phyloP scores from a whole-genome alignment of 2,113 vertebrate genomes.

The Cephalopholis sonnerati region DNA sequence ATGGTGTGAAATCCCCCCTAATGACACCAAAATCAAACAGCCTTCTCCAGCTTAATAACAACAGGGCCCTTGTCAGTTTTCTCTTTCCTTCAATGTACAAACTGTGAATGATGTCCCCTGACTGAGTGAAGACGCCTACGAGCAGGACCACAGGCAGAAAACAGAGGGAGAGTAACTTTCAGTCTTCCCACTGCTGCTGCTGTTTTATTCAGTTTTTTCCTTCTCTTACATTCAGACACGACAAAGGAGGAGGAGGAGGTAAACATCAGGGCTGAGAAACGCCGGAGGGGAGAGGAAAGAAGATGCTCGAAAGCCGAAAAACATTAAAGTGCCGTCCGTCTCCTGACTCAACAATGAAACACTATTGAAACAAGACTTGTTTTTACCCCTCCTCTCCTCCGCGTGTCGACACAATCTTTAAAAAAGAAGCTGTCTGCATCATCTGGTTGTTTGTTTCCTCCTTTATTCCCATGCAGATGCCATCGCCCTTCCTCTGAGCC shows the following conservation, averaged over 20 bases:
- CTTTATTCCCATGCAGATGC: conserved; percentile 44
- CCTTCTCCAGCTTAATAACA: too few relatives aligned
- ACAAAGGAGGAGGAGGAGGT: conserved; percentile 14
- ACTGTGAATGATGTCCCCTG: neutral
- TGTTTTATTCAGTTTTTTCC: conserved; percentile 2
- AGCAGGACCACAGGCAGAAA: neutral
- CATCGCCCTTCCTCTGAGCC: neutral
- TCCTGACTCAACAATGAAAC: conserved; percentile 34
- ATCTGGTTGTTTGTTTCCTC: neutral
- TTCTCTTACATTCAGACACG: conserved; percentile 26
- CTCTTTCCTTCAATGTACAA: neutral
- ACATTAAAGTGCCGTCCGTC: conserved; percentile 42
- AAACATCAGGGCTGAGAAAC: conserved; percentile 34
- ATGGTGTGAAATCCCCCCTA: too few relatives aligned
- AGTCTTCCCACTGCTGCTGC: neutral
- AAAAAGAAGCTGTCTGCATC: neutral
- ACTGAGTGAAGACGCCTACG: neutral
- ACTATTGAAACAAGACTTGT: conserved; percentile 8
- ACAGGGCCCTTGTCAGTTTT: too few relatives aligned
- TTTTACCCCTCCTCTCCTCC: neutral
- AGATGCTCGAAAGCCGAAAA: conserved; percentile 1
- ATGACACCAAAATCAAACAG: too few relatives aligned
- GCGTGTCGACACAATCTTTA: neutral
- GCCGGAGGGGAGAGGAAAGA: neutral
- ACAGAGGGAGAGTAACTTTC: neutral